These are phyloP conservation scores for Dilophus febrilis DNA, from an alignment of 2,888 invertebrate species.

Conservation along the genomic window DNA sequence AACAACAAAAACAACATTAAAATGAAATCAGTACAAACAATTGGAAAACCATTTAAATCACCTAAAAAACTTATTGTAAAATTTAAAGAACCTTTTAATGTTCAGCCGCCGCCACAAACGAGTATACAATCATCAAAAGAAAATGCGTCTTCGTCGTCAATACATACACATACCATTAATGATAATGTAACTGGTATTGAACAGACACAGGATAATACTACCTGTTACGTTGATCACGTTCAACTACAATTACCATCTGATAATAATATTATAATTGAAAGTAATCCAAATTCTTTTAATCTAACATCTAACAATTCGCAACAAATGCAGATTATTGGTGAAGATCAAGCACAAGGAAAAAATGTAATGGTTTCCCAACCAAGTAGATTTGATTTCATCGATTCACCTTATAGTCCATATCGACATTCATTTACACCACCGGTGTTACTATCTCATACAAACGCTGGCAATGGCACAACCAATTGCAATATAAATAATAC, in stretches of 20 bases:
- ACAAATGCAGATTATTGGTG: conserved; percentile 1
- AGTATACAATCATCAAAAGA: neutral
- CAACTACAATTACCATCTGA: too few species aligned
- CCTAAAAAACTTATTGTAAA: conserved; percentile 27
- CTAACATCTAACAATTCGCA: too few species aligned
- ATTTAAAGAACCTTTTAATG: conserved; percentile 17
- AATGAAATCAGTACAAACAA: too few species aligned
- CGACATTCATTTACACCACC: conserved; percentile 4
- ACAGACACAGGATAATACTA: neutral
- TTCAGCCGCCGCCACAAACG: conserved; percentile 1
- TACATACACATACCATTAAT: too few species aligned
- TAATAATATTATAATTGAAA: neutral
- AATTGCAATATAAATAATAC: too few species aligned
- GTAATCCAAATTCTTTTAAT: neutral
- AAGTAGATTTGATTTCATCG: neutral
- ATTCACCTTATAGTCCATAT: conserved; percentile 4
- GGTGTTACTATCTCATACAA: neutral
- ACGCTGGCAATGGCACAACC: too few species aligned
- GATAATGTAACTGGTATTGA: neutral
- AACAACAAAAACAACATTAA: too few species aligned
- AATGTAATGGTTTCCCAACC: neutral
- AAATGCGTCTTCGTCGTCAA: too few species aligned
- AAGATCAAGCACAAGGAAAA: conserved; percentile 1
- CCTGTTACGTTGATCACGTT: too few species aligned
- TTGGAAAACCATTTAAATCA: conserved; percentile 2